These are phyloP conservation scores for Cyphomyrmex costatus DNA, from an alignment of 1,140 invertebrate genomes.

Conservation along the genomic window DNA sequence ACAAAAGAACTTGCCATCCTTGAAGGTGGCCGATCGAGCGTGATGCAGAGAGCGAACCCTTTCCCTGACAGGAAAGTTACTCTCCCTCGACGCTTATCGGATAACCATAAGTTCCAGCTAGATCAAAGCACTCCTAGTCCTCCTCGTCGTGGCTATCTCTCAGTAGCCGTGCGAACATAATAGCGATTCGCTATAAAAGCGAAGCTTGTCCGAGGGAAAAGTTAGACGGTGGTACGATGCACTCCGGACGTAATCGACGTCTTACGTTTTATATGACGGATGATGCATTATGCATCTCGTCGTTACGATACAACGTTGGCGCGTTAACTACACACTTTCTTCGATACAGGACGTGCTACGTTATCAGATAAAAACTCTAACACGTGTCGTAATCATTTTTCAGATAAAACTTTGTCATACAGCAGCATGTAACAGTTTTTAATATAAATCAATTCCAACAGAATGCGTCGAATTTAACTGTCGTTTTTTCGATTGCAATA, in stretches of 20 bases:
- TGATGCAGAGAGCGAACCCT: conserved; percentile 70
- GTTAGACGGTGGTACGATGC: conserved; percentile 20
- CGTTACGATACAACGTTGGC: not conserved
- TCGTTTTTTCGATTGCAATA: not conserved
- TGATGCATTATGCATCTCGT: conserved; percentile 53
- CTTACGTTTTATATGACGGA: conserved; percentile 28
- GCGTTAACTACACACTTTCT: conserved; percentile 10
- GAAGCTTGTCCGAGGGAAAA: conserved; percentile 13
- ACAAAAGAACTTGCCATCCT: conserved; percentile 73
- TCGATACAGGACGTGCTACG: not conserved
- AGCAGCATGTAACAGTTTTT: not conserved
- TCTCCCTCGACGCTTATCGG: conserved; percentile 66
- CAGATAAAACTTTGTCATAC: conserved; percentile 5
- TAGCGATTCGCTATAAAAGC: conserved; percentile 40
- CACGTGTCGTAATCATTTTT: not conserved
- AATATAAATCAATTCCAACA: conserved; percentile 5
- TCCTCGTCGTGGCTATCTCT: conserved; percentile 18
- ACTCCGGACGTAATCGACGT: not conserved
- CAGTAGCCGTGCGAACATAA: conserved; percentile 57
- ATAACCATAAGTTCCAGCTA: conserved; percentile 76
- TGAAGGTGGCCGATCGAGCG: conserved; percentile 71
- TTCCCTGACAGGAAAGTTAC: conserved; percentile 54
- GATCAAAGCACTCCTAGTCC: conserved; percentile 59
- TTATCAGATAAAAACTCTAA: not conserved
- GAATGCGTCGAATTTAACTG: not conserved